Evolutionary conservation across 2,797 vertebrate species (phyloP).

Genomic region (Enteromius treurensis): DNA sequence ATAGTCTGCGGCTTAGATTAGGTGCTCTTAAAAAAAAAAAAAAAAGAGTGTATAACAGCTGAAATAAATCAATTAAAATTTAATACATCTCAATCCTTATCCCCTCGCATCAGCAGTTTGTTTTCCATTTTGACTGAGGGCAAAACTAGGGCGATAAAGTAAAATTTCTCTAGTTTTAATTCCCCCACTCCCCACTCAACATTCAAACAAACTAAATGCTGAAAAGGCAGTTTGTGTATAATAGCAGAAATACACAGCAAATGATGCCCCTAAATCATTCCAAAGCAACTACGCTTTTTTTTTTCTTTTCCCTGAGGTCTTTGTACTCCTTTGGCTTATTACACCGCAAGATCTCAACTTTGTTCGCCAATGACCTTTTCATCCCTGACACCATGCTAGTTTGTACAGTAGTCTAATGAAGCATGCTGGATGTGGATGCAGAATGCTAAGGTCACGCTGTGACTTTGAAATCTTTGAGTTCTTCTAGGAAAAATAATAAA

Average conservation of each 20-base stretch:
- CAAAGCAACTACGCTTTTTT: conserved; percentile 29
- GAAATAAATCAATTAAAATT: conserved; percentile 55
- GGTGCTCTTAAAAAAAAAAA: conserved; percentile 2
- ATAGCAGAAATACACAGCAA: conserved; percentile 38
- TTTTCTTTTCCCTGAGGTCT: conserved; percentile 10
- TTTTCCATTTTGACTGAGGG: conserved; percentile 46
- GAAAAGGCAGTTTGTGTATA: conserved; percentile 48
- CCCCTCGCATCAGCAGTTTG: conserved; percentile 65
- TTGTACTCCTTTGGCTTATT: conserved; percentile 23
- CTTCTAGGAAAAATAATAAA: not conserved
- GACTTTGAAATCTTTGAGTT: not conserved
- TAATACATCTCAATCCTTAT: conserved; percentile 52
- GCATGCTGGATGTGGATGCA: conserved; percentile 9
- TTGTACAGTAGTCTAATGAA: conserved; percentile 40
- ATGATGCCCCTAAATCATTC: conserved; percentile 50
- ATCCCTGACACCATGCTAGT: conserved; percentile 35
- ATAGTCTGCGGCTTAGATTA: conserved; percentile 42
- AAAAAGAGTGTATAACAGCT: conserved; percentile 22
- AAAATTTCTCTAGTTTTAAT: conserved; percentile 30
- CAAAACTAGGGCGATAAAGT: conserved; percentile 48
- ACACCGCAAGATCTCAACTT: conserved; percentile 33
- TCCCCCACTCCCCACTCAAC: not conserved
- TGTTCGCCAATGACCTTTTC: conserved; percentile 37
- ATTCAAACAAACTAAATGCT: conserved; percentile 40
- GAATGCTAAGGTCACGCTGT: conserved; percentile 21